These are phyloP conservation scores for Tenthredo amoena DNA, from an alignment of 2,888 invertebrate genomes.

Conservation along the genomic window DNA sequence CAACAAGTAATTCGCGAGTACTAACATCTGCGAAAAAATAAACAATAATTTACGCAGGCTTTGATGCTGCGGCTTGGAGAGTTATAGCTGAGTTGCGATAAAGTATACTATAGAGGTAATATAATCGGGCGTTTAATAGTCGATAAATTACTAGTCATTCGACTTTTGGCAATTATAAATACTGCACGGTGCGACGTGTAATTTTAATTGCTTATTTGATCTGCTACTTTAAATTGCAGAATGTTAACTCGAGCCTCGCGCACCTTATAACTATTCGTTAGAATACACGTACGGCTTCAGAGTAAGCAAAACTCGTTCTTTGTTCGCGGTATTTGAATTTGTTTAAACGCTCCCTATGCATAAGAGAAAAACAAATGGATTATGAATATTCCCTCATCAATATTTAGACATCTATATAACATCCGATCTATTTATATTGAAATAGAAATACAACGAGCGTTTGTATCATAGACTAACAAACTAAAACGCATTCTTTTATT, in stretches of 20 bases:
- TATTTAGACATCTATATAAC: not conserved
- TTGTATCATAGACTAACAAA: not conserved
- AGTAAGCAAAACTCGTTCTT: not conserved
- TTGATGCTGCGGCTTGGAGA: not conserved
- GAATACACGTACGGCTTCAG: not conserved
- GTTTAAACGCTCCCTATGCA: not conserved
- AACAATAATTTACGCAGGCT: not conserved
- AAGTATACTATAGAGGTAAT: not conserved
- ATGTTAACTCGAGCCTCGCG: not conserved
- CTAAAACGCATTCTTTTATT: not conserved
- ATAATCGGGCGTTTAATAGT: not conserved
- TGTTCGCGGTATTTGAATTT: constrained; percentile 32
- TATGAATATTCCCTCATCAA: not conserved
- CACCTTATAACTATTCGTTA: not conserved
- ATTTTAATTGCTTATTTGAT: not conserved
- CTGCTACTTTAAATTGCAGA: not conserved
- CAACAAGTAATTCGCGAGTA: not conserved
- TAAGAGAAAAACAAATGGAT: not conserved
- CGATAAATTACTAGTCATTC: not conserved
- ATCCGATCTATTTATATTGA: not conserved
- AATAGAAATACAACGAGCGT: not conserved
- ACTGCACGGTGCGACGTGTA: not conserved
- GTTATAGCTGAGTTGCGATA: not conserved
- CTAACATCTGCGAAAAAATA: not conserved
- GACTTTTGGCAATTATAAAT: not conserved